Conservation (phyloP, 1,140 invertebrate genomes). For the Drosophila subpulchrella region DNA sequence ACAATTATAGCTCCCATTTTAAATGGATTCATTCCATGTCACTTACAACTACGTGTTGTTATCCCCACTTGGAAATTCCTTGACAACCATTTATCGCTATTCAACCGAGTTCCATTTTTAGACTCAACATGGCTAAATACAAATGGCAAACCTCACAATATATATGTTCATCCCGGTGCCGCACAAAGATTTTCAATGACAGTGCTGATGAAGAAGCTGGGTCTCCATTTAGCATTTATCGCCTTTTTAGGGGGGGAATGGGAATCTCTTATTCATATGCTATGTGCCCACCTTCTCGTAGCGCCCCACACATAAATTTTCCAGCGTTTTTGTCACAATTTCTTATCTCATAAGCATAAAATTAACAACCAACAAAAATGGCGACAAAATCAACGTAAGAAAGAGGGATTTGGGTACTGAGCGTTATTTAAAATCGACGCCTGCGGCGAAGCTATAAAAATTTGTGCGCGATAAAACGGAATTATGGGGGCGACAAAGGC, state of each 20-base stretch:
- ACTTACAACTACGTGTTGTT: neutral
- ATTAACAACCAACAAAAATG: constrained; percentile 78
- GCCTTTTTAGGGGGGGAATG: constrained; percentile 2
- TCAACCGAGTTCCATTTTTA: constrained; percentile 11
- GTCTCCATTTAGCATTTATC: constrained; percentile 39
- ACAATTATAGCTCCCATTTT: no score
- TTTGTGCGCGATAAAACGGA: constrained; percentile 81
- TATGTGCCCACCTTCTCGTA: constrained; percentile 41
- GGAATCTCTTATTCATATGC: constrained; percentile 61
- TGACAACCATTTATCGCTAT: constrained; percentile 15
- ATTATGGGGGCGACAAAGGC: constrained; percentile 62
- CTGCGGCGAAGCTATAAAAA: constrained; percentile 74
- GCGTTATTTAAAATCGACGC: constrained; percentile 77
- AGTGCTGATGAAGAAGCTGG: constrained; percentile 32
- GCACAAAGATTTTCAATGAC: constrained; percentile 18
- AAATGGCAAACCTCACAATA: constrained; percentile 9
- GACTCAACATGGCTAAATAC: constrained; percentile 28
- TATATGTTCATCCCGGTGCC: constrained; percentile 19
- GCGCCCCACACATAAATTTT: constrained; percentile 60
- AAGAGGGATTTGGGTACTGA: constrained; percentile 10
- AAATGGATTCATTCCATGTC: no score
- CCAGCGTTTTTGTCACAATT: constrained; percentile 76
- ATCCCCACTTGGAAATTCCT: constrained; percentile 6
- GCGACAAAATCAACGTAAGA: constrained; percentile 69
- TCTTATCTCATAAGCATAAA: constrained; percentile 79